These are phyloP conservation scores for Drosophila willistoni DNA, from an alignment of 1,140 invertebrate genomes.

Conservation along the genomic window DNA sequence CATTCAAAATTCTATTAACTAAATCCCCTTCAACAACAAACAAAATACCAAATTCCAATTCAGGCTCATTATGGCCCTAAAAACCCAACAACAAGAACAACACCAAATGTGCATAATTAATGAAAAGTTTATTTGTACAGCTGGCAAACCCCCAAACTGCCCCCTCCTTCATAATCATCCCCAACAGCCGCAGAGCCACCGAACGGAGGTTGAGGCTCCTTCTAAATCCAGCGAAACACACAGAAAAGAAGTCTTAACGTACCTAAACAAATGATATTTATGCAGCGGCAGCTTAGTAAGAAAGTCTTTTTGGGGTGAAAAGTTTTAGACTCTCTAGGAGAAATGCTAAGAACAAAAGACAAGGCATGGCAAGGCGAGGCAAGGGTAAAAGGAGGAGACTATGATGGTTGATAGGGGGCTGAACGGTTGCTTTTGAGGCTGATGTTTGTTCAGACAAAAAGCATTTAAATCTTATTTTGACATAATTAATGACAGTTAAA, in stretches of 20 bases:
- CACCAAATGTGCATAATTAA: slow-evolving; percentile 69
- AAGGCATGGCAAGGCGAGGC: no score
- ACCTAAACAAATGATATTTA: slow-evolving; percentile 72
- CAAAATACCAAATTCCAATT: slow-evolving; percentile 27
- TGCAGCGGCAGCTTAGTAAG: slow-evolving; percentile 58
- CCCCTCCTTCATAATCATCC: neutral
- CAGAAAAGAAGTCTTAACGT: slow-evolving; percentile 43
- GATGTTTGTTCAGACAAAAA: slow-evolving; percentile 78
- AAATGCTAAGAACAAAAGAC: neutral
- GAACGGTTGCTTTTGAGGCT: neutral
- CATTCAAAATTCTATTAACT: slow-evolving; percentile 68
- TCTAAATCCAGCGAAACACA: slow-evolving; percentile 44
- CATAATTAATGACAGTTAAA: slow-evolving; percentile 82
- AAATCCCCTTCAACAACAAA: slow-evolving; percentile 7
- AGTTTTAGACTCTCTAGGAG: slow-evolving; percentile 37
- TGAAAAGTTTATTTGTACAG: slow-evolving; percentile 65
- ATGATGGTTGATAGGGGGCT: neutral
- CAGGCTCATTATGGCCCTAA: slow-evolving; percentile 39
- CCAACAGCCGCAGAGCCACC: neutral
- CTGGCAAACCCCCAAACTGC: slow-evolving; percentile 24
- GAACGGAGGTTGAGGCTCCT: neutral
- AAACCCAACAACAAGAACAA: slow-evolving; percentile 3
- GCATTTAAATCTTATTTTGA: slow-evolving; percentile 82
- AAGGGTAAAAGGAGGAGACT: neutral
- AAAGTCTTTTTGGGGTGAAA: slow-evolving; percentile 42